Percentiles rank a stretch among this genome's conserved stretches.
phyloP scores from a whole-genome alignment of 2,797 vertebrate genomes.

The Hydrolagus colliei region DNA sequence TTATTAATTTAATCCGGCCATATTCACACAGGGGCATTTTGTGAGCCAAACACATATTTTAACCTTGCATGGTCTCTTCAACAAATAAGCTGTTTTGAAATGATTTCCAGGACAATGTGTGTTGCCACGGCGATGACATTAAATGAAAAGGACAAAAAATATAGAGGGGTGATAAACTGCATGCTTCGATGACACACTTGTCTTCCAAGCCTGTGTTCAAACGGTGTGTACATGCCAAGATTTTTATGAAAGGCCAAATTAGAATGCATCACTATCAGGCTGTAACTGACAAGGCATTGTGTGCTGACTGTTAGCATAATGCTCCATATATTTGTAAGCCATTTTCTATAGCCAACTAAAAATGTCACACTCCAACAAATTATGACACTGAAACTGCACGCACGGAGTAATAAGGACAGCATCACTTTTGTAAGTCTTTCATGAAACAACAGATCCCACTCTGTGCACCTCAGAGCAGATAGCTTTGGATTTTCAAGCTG shows the following conservation, averaged over 20 bases:
- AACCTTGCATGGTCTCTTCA: conserved; percentile 56
- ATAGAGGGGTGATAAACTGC: conserved; percentile 72
- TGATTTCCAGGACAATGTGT: conserved; percentile 75
- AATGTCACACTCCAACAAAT: conserved; percentile 67
- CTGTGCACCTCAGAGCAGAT: not conserved
- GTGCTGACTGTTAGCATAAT: conserved; percentile 63
- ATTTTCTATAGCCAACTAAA: conserved; percentile 74
- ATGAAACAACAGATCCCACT: not conserved
- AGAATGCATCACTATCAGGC: conserved; percentile 71
- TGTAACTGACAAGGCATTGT: conserved; percentile 72
- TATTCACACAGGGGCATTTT: conserved; percentile 57
- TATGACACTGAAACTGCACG: conserved; percentile 71
- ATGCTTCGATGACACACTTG: conserved; percentile 68
- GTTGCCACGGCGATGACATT: conserved; percentile 83
- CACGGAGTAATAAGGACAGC: conserved; percentile 24
- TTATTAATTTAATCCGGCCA: conserved; percentile 71
- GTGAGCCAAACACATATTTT: conserved; percentile 70
- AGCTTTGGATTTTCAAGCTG: not conserved
- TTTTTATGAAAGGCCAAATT: conserved; percentile 75
- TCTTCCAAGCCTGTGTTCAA: conserved; percentile 65
- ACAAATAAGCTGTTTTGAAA: conserved; percentile 77
- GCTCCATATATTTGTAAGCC: conserved; percentile 75
- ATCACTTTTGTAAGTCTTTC: conserved; percentile 3
- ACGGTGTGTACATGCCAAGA: conserved; percentile 59
- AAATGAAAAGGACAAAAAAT: conserved; percentile 76